phyloP scores from a whole-genome alignment of 2,113 vertebrate genomes.

The Plotosus lineatus region DNA sequence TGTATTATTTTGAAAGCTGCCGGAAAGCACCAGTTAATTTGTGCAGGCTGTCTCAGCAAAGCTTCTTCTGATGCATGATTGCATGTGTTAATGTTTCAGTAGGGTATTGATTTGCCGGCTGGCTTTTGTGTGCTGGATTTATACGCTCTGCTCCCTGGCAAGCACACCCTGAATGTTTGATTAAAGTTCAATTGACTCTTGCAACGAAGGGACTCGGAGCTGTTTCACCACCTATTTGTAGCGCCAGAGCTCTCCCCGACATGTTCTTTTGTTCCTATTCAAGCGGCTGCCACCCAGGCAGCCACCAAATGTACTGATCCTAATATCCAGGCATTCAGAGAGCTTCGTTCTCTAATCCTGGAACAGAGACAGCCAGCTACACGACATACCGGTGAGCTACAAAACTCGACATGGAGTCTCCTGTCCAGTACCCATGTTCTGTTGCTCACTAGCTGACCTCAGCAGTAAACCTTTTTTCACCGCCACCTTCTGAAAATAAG shows the following conservation, averaged over 20 bases:
- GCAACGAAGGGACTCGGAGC: constrained; percentile 75
- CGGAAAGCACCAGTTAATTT: constrained; percentile 77
- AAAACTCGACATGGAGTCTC: constrained; percentile 76
- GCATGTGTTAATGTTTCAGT: constrained; percentile 91
- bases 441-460: constrained; percentile 19
- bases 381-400: constrained; percentile 64
- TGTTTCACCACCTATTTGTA: constrained; percentile 79
- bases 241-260: constrained; percentile 75
- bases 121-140: constrained; percentile 86
- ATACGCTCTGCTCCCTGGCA: constrained; percentile 72
- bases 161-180: constrained; percentile 86
- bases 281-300: constrained; percentile 84
- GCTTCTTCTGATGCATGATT: constrained; percentile 84
- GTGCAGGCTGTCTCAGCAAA: constrained; percentile 80
- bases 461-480: constrained; percentile 23
- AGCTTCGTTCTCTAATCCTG: constrained; percentile 76
- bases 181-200: constrained; percentile 90
- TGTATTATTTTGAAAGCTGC: constrained; percentile 73
- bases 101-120: constrained; percentile 88
- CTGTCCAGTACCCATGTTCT: background rate
- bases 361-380: constrained; percentile 68
- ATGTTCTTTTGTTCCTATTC: constrained; percentile 85
- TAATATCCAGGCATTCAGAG: constrained; percentile 78
- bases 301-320: constrained; percentile 71
- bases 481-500: constrained; percentile 22